phyloP scores from a whole-genome alignment of 2,797 vertebrate species.

The Pangasius mekongensis region DNA sequence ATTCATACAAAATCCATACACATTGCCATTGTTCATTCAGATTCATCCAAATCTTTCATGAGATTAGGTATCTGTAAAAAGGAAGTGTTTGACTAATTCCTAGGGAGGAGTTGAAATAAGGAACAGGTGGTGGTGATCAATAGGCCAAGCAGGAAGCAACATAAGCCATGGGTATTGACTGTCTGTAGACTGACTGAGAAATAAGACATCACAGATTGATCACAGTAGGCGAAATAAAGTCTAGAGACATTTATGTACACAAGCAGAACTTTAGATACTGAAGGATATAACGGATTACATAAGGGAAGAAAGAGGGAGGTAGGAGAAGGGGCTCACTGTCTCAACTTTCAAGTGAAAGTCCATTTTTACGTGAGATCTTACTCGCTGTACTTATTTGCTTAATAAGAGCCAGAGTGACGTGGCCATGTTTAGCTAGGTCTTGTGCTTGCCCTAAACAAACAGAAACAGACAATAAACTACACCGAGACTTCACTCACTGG shows the following conservation, averaged over 20 bases:
- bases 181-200: conserved; percentile 14
- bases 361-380: neutral
- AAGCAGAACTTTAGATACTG: neutral
- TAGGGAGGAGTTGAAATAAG: neutral
- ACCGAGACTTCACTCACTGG: neutral
- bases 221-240: neutral
- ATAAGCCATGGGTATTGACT: conserved; percentile 16
- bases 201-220: conserved; percentile 24
- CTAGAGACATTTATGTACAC: neutral
- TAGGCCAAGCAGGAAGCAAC: neutral
- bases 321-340: neutral
- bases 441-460: neutral
- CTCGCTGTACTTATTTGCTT: neutral
- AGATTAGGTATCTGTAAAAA: neutral
- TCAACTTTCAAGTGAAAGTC: neutral
- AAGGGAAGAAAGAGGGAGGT: neutral
- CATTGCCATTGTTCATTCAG: neutral
- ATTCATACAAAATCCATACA: neutral
- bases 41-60: neutral
- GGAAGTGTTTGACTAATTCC: neutral
- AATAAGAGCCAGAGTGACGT: neutral
- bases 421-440: neutral
- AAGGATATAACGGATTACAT: neutral
- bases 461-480: neutral
- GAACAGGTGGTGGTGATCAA: neutral